Conservation (phyloP, 2,888 invertebrate species). For the Lithophane socia region DNA sequence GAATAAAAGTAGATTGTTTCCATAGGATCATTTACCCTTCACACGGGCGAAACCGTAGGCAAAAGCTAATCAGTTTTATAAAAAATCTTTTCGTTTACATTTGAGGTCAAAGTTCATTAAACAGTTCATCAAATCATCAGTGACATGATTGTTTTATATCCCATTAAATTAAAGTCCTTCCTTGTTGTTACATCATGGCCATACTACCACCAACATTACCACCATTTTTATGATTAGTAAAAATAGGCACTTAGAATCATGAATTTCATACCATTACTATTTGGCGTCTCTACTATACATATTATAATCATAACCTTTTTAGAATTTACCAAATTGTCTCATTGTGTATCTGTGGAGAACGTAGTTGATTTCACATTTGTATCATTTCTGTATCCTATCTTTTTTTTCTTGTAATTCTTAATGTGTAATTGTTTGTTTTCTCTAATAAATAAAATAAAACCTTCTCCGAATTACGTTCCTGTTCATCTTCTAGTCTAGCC, state of each 20-base stretch:
- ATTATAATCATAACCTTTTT: not conserved
- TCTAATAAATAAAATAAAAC: too few relatives aligned
- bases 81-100: too few relatives aligned
- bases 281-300: not conserved
- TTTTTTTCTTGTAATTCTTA: too few relatives aligned
- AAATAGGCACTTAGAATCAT: not conserved
- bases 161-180: not conserved
- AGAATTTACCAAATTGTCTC: too few relatives aligned
- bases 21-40: too few relatives aligned
- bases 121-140: not conserved
- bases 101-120: not conserved
- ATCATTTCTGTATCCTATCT: too few relatives aligned
- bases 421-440: too few relatives aligned
- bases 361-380: too few relatives aligned
- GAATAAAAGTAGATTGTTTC: not conserved
- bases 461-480: not conserved
- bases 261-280: constrained; percentile 1
- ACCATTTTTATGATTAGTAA: not conserved
- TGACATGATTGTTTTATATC: not conserved
- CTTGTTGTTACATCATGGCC: not conserved
- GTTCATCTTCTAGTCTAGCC: not conserved
- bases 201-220: not conserved
- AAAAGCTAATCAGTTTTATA: too few relatives aligned
- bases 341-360: too few relatives aligned
- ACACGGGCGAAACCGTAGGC: too few relatives aligned